Percentiles rank a stretch among this genome's conserved stretches.
phyloP scores from a whole-genome alignment of 2,888 invertebrate species.

The Mimumesa dahlbomi region DNA sequence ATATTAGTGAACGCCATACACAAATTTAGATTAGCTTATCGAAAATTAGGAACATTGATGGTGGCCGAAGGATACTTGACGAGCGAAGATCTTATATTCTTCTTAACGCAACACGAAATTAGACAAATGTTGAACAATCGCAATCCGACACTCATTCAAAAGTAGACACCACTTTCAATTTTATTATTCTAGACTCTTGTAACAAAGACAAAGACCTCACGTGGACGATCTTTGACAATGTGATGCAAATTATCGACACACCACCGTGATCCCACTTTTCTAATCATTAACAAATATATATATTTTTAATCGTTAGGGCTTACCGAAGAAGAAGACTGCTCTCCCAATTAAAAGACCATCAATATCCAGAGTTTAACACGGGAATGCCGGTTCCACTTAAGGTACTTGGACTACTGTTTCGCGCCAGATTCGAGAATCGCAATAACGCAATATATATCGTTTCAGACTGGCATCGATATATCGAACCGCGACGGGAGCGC shows the following conservation, averaged over 20 bases:
- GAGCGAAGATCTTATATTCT: constrained; percentile 84
- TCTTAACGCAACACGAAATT: constrained; percentile 86
- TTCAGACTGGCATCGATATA: constrained; percentile 20
- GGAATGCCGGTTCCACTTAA: constrained; percentile 79
- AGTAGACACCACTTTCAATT: constrained; percentile 57
- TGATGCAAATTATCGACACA: too few relatives aligned
- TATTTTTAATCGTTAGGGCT: too few relatives aligned
- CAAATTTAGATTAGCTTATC: constrained; percentile 83
- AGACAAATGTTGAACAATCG: constrained; percentile 80
- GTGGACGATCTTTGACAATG: too few relatives aligned
- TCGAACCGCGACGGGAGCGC: neutral
- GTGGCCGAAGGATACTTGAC: constrained; percentile 85
- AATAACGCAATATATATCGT: neutral
- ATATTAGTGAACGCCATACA: constrained; percentile 82
- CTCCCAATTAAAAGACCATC: constrained; percentile 83
- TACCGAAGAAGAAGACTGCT: constrained; percentile 84
- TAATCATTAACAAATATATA: too few relatives aligned
- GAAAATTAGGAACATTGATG: constrained; percentile 83
- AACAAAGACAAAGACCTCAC: too few relatives aligned
- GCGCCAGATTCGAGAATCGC: too few relatives aligned
- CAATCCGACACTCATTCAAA: constrained; percentile 67
- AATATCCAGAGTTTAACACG: constrained; percentile 84
- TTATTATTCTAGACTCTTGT: constrained; percentile 55
- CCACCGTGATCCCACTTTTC: too few relatives aligned
- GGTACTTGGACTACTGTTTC: too few relatives aligned